Percentiles rank a stretch among this genome's conserved stretches.
phyloP scores from a whole-genome alignment of 2,113 vertebrate genomes.

The Myanophis thanlyinensis region DNA sequence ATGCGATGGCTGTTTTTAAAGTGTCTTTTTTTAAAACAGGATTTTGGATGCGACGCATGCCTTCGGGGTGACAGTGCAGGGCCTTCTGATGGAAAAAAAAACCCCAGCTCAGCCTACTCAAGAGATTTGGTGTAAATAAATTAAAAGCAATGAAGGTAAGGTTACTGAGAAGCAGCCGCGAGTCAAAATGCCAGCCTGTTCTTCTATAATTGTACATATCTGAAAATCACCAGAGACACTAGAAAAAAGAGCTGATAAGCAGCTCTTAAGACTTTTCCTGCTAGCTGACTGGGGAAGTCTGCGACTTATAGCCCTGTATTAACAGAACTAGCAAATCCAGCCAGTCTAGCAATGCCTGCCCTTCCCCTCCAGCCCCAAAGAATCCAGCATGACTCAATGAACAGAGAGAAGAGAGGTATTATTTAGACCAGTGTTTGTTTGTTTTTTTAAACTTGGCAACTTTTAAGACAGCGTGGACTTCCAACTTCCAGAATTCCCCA shows the following conservation, averaged over 20 bases:
- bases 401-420: background rate
- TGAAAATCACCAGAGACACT: slow-evolving; percentile 28
- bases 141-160: slow-evolving; percentile 4
- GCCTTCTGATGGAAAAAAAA: background rate
- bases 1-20: slow-evolving; percentile 29
- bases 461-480: background rate
- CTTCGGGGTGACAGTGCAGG: background rate
- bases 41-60: slow-evolving; percentile 14
- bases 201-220: slow-evolving; percentile 45
- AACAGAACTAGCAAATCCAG: background rate
- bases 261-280: background rate
- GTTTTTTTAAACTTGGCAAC: background rate
- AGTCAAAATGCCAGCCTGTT: slow-evolving; percentile 27
- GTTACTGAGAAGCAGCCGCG: slow-evolving; percentile 24
- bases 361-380: rapidly evolving
- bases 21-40: slow-evolving; percentile 18
- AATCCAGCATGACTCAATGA: background rate
- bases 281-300: background rate
- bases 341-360: background rate
- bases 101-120: background rate
- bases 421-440: background rate
- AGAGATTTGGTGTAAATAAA: slow-evolving; percentile 8
- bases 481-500: background rate
- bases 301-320: background rate
- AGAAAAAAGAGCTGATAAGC: background rate